phyloP scores from a whole-genome alignment of 2,888 invertebrate genomes.

The Agonum fuliginosum region DNA sequence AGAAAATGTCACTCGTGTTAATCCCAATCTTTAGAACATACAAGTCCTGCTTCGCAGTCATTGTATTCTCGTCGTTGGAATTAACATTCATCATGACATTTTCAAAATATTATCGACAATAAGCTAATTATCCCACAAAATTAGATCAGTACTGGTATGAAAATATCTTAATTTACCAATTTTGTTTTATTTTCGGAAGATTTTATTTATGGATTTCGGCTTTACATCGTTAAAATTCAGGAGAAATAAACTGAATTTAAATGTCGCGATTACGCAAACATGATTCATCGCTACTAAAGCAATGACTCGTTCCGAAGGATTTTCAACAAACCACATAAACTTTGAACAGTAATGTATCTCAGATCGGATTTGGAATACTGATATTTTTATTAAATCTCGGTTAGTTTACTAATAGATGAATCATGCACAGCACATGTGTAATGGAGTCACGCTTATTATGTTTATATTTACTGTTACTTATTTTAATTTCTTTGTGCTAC shows the following conservation, averaged over 20 bases:
- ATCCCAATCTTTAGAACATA: too few relatives aligned
- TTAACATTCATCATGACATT: not conserved
- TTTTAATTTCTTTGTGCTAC: not conserved
- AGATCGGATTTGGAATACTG: constrained; percentile 23
- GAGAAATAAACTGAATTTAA: constrained; percentile 25
- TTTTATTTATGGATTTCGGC: constrained; percentile 8
- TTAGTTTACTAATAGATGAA: constrained; percentile 7
- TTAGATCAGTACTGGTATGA: constrained; percentile 2
- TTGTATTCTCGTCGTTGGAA: too few relatives aligned
- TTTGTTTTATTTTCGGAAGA: constrained; percentile 14
- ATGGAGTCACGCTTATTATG: constrained; percentile 17
- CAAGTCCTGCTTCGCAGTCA: too few relatives aligned
- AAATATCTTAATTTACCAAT: constrained; percentile 32
- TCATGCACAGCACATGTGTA: constrained; percentile 2
- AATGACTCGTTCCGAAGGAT: not conserved
- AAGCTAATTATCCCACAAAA: not conserved
- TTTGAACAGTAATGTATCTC: constrained; percentile 2
- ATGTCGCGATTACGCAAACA: constrained; percentile 17
- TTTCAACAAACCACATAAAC: constrained; percentile 3
- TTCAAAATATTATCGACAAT: not conserved
- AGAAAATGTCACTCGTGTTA: too few relatives aligned
- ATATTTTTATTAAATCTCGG: not conserved
- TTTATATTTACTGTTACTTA: constrained; percentile 1
- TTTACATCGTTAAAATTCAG: constrained; percentile 18
- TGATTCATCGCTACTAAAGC: constrained; percentile 29